These are phyloP conservation scores for Cetoscarus ocellatus DNA, from an alignment of 2,797 vertebrate genomes.

Conservation along the genomic window DNA sequence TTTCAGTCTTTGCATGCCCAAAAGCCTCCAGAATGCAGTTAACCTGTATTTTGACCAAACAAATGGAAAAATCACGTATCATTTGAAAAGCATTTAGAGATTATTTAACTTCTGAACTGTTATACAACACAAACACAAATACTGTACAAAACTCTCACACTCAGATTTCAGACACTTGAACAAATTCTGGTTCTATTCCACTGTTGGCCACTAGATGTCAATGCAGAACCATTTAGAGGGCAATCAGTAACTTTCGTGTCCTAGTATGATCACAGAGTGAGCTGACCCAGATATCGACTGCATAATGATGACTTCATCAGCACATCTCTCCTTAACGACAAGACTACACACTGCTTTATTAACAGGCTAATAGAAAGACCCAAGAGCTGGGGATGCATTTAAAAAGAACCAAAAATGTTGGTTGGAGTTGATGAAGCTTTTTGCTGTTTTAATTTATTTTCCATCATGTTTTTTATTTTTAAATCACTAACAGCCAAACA, in stretches of 20 bases:
- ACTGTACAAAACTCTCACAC: neutral
- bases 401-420: constrained; percentile 2
- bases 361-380: constrained; percentile 12
- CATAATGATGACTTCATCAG: constrained; percentile 75
- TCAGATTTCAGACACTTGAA: neutral
- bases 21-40: constrained; percentile 93
- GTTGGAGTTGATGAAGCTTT: neutral
- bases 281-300: constrained; percentile 77
- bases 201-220: constrained; percentile 75
- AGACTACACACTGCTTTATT: constrained; percentile 30
- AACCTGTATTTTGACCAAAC: constrained; percentile 79
- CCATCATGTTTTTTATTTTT: neutral
- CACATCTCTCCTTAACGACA: constrained; percentile 24
- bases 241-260: constrained; percentile 9
- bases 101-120: no score
- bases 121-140: no score
- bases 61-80: neutral
- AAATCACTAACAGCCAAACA: constrained; percentile 1
- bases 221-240: constrained; percentile 23
- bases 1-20: constrained; percentile 91
- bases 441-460: neutral
- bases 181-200: neutral
- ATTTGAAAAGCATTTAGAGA: no score
- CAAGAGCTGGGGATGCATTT: neutral
- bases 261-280: constrained; percentile 50